Conservation (phyloP, 1,140 invertebrate genomes). For the Ruditapes philippinarum region DNA sequence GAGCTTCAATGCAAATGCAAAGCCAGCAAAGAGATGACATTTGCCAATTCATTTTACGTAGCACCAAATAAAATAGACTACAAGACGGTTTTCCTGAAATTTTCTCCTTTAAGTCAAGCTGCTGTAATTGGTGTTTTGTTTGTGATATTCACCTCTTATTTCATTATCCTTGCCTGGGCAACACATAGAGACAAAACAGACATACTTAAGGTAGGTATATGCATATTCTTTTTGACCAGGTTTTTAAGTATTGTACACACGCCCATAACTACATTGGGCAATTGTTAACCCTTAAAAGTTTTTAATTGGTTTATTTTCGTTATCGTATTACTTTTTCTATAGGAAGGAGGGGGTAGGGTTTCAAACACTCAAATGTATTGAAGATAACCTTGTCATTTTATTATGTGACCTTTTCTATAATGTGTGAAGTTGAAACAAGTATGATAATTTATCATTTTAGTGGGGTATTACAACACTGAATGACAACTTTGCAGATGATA, state of each 20-base stretch:
- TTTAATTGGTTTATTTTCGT: too few species aligned
- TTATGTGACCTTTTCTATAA: too few species aligned
- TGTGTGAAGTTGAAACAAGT: too few species aligned
- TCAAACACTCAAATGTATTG: too few species aligned
- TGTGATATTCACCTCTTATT: neutral
- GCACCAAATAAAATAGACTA: slow-evolving; percentile 20
- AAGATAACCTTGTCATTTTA: too few species aligned
- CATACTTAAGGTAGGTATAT: neutral
- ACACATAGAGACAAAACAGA: neutral
- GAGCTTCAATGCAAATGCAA: neutral
- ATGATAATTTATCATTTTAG: too few species aligned
- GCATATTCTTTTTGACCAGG: too few species aligned
- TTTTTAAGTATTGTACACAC: too few species aligned
- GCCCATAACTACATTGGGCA: too few species aligned
- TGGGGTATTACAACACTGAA: slow-evolving; percentile 75
- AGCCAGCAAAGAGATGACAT: neutral
- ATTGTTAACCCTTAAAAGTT: too few species aligned
- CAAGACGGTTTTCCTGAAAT: slow-evolving; percentile 7
- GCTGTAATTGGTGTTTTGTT: neutral
- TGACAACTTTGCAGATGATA: slow-evolving; percentile 75
- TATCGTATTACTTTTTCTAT: too few species aligned
- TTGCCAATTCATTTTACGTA: neutral
- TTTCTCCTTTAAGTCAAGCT: slow-evolving; percentile 12
- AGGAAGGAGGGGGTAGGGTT: too few species aligned
- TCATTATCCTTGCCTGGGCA: neutral